Conservation (phyloP, 2,888 invertebrate genomes). For the Drosophila cognata region DNA sequence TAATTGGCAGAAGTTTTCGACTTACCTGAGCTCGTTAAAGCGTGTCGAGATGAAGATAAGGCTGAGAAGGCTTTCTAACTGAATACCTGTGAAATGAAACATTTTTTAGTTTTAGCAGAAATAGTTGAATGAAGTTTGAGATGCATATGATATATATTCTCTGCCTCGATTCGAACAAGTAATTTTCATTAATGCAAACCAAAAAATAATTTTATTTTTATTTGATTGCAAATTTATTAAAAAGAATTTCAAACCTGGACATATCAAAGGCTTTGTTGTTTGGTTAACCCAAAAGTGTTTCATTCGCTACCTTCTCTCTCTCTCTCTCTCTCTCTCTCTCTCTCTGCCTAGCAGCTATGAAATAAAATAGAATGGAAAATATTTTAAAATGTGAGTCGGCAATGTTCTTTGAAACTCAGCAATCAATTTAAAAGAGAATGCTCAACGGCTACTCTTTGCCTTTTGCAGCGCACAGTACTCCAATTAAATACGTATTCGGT, state of each 20-base stretch:
- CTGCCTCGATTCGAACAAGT: background rate
- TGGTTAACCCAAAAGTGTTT: background rate
- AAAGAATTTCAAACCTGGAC: background rate
- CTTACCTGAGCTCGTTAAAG: slow-evolving; percentile 87
- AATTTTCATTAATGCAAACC: background rate
- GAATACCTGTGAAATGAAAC: background rate
- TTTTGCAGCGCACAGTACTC: slow-evolving; percentile 7
- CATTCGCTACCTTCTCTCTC: background rate
- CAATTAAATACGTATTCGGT: slow-evolving; percentile 19
- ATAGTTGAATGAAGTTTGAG: background rate
- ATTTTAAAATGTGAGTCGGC: slow-evolving; percentile 2
- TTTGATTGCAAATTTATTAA: background rate
- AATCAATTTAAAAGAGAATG: slow-evolving; percentile 5
- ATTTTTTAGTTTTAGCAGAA: background rate
- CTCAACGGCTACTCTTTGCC: slow-evolving; percentile 14
- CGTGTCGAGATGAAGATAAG: slow-evolving; percentile 89
- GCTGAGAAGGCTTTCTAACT: slow-evolving; percentile 78
- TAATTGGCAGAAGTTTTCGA: slow-evolving; percentile 89
- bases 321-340: background rate
- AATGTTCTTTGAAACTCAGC: slow-evolving; percentile 11
- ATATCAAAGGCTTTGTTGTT: background rate
- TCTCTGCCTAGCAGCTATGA: background rate
- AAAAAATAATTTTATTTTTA: background rate
- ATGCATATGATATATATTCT: background rate
- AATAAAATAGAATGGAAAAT: background rate